Evolutionary conservation across 1,140 invertebrate species (phyloP).

Genomic region (Magallana angulata): DNA sequence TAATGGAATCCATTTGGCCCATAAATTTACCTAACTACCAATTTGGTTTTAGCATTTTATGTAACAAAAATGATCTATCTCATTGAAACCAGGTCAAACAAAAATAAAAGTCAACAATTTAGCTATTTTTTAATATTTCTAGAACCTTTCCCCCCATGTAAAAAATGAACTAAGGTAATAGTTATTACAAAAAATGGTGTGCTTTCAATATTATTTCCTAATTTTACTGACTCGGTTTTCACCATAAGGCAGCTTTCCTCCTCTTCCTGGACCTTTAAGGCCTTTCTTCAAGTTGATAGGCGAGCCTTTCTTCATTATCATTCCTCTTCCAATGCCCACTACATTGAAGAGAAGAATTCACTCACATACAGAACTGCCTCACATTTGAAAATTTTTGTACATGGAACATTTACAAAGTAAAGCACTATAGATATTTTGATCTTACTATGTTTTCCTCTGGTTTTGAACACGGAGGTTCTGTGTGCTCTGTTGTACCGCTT

Average conservation of each 20-base stretch:
- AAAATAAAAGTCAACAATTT: no score
- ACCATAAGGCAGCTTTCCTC: slow-evolving; percentile 36
- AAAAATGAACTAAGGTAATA: neutral
- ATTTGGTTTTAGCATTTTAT: no score
- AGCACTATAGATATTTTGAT: neutral
- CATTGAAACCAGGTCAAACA: no score
- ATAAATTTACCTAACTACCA: no score
- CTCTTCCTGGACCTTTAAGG: neutral
- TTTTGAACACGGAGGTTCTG: slow-evolving; percentile 75
- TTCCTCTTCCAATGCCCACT: slow-evolving; percentile 49
- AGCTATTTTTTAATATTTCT: no score
- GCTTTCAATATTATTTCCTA: no score
- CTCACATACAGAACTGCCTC: no score
- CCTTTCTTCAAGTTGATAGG: slow-evolving; percentile 36
- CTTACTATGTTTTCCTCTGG: slow-evolving; percentile 48
- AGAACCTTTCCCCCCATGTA: neutral
- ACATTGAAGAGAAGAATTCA: neutral
- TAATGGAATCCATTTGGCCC: no score
- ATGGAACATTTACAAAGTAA: no score
- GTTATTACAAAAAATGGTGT: neutral
- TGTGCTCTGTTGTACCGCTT: slow-evolving; percentile 83
- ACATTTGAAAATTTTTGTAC: no score
- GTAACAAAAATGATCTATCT: no score
- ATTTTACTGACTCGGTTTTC: slow-evolving; percentile 45
- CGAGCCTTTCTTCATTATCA: slow-evolving; percentile 54